phyloP scores from a whole-genome alignment of 1,140 invertebrate genomes.

The Drosophila azteca region DNA sequence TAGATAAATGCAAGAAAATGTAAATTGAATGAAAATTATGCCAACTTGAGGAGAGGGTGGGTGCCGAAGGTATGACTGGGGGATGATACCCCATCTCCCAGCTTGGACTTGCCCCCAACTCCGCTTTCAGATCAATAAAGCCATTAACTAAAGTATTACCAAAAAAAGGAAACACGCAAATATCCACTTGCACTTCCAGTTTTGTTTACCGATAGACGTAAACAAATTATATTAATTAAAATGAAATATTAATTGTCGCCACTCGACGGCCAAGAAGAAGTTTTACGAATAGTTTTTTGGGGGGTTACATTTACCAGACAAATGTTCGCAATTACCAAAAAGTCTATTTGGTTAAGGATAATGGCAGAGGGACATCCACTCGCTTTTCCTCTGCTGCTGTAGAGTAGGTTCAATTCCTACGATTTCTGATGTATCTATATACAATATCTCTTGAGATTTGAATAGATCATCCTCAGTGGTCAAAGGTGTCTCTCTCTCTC shows the following conservation, averaged over 20 bases:
- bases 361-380: too few species aligned
- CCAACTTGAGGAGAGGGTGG: background rate
- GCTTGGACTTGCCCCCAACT: background rate
- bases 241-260: conserved; percentile 61
- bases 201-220: conserved; percentile 72
- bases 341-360: background rate
- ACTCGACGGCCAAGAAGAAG: background rate
- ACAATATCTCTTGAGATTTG: too few species aligned
- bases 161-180: conserved; percentile 56
- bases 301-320: background rate
- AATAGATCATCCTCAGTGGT: too few species aligned
- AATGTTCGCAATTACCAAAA: background rate
- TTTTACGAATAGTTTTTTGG: background rate
- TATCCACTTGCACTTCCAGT: conserved; percentile 48
- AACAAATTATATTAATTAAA: conserved; percentile 77
- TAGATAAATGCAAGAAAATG: too few species aligned
- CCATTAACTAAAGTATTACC: conserved; percentile 49
- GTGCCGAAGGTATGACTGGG: background rate
- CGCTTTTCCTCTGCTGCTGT: too few species aligned
- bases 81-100: background rate
- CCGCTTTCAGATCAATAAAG: conserved; percentile 53
- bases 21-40: conserved; percentile 29
- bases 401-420: too few species aligned
- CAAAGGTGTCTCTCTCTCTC: background rate
- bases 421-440: too few species aligned